phyloP scores from a whole-genome alignment of 1,140 invertebrate genomes.

The Drosophila miranda region DNA sequence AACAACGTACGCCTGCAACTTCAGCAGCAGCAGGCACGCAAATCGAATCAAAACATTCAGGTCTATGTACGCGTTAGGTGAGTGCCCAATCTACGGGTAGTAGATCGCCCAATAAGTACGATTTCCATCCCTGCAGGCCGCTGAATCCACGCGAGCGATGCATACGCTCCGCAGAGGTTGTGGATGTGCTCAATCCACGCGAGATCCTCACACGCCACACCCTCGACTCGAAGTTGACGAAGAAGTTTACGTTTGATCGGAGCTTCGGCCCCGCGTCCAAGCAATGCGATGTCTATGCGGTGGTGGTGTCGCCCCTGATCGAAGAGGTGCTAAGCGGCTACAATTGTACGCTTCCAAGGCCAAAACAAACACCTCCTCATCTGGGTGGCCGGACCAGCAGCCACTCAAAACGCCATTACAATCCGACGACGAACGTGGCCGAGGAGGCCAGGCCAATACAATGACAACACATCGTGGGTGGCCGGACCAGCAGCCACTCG shows the following conservation, averaged over 20 bases:
- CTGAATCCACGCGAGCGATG: constrained; percentile 88
- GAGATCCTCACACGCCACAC: no score
- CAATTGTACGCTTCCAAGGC: constrained; percentile 99
- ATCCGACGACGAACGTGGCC: no score
- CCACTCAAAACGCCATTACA: no score
- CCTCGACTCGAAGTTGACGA: no score
- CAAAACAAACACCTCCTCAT: no score
- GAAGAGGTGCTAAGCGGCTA: constrained; percentile 96
- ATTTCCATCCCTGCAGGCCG: constrained; percentile 85
- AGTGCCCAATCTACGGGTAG: constrained; percentile 42
- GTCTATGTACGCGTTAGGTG: constrained; percentile 94
- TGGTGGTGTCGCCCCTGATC: constrained; percentile 94
- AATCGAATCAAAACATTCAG: constrained; percentile 91
- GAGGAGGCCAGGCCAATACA: no score
- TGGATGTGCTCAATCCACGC: constrained; percentile 88
- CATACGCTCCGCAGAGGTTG: constrained; percentile 87
- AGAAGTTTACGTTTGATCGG: constrained; percentile 95
- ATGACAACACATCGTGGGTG: no score
- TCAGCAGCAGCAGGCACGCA: constrained; percentile 44
- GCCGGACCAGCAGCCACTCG: no score
- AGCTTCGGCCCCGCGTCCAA: constrained; percentile 90
- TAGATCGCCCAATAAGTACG: neutral
- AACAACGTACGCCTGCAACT: constrained; percentile 56
- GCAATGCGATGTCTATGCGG: constrained; percentile 94
- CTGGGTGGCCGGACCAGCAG: no score